Percentiles rank a stretch among this genome's conserved stretches.
Conservation (phyloP, 2,888 invertebrate species). For the Troilus luridus region DNA sequence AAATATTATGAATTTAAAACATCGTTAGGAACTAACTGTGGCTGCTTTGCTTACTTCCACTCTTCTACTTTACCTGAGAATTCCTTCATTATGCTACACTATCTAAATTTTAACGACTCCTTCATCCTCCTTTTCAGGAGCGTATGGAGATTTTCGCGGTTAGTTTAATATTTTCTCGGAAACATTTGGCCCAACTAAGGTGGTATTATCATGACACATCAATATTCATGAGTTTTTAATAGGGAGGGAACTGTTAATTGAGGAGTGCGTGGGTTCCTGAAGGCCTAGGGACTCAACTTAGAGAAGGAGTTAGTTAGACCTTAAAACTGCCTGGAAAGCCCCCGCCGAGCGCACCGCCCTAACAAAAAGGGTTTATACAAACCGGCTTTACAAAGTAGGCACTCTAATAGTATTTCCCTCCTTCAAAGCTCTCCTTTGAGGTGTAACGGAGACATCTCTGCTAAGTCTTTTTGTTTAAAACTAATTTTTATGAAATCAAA, state of each 20-base stretch:
- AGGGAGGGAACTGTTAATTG: background rate
- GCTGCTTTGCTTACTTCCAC: too few relatives aligned
- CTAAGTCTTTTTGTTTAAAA: background rate
- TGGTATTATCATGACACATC: background rate
- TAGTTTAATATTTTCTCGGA: background rate
- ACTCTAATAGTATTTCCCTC: constrained; percentile 2
- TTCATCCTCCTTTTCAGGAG: background rate
- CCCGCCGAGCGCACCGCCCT: background rate
- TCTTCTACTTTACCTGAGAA: background rate
- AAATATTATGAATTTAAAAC: too few relatives aligned
- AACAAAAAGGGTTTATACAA: constrained; percentile 32
- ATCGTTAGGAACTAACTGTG: too few relatives aligned
- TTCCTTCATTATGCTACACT: background rate
- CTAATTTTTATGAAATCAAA: background rate
- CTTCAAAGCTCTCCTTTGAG: background rate
- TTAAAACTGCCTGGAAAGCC: constrained; percentile 14
- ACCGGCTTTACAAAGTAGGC: constrained; percentile 33
- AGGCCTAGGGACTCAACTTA: background rate
- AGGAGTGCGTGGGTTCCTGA: background rate
- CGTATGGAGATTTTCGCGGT: background rate
- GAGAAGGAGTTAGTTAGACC: constrained; percentile 14
- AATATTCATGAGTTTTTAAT: constrained; percentile 45
- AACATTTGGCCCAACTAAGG: background rate
- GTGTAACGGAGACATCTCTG: background rate
- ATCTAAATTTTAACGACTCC: background rate